Evolutionary conservation across 2,888 invertebrate genomes (phyloP), one percentile per base, ranked within the genome.

Genomic region (Drosophila hawaiiensis): DNA sequence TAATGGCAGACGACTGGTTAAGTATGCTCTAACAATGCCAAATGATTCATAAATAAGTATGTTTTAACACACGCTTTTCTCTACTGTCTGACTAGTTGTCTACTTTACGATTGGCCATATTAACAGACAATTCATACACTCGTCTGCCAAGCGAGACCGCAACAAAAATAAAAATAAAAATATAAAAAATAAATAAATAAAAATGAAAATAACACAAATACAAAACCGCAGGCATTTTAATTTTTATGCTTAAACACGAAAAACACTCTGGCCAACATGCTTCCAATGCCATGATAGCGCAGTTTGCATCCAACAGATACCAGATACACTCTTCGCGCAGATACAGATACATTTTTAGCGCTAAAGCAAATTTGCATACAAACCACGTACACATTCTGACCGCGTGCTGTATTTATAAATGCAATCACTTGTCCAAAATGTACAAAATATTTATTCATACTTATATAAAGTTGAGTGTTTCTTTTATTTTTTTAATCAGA

Each of bases 171-270:
- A 25, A 2, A 31, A 31, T 31, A 9, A 31, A 25, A 43, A 43
- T 9, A 47, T 4, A 22, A 22, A 39, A 37, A 50, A 16, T 25
- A 31, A 49, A 68, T n/a, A 33, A 47, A 33, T n/a, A 50, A 54
- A 63, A 49, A 53, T 56, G 43, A 68, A 29, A 53, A 47, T 53
- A 56, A 70, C 66, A 70, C 73, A 63, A 71, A 76, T 58, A 68
- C 65, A 69, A 61, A 61, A 73, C 78, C 87, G 70, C 89, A 83
- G 83, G 81, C 73, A 83, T 89, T 84, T 84, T 76, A 84, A 85
- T 82, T 83, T 78, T 63, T 47, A 75, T 73, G 72, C 71, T 88
- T 61, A 47, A 82, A 63, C 82, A 73, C 56, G 68, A 82, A 68
- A 68, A 59, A 81, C 61, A 73, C 71, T 80, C 74, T 53, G 73